phyloP scores from a whole-genome alignment of 2,113 vertebrate genomes.

The Hippocampus mohnikei region DNA sequence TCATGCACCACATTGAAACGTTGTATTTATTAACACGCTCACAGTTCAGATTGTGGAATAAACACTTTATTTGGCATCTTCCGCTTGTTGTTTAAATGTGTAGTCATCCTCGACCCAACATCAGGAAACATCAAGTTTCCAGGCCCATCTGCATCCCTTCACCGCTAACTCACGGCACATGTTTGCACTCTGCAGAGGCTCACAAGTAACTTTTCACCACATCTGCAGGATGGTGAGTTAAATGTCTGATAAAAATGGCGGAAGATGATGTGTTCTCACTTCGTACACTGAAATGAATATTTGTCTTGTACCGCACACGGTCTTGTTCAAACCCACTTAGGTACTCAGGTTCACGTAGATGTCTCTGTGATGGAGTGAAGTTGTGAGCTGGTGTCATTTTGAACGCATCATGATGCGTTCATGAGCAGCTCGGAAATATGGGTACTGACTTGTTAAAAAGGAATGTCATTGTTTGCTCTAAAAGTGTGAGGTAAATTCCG shows the following conservation, averaged over 20 bases:
- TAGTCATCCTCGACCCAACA: constrained; percentile 3
- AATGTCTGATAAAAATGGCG: constrained; percentile 12
- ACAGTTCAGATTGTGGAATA: constrained; percentile 63
- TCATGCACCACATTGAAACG: constrained; percentile 33
- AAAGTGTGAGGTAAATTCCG: too few species aligned
- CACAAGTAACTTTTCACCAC: constrained; percentile 28
- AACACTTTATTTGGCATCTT: constrained; percentile 58
- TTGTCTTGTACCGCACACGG: background rate
- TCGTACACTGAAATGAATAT: background rate
- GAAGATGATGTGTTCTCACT: background rate
- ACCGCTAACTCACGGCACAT: constrained; percentile 36
- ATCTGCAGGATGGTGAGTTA: constrained; percentile 27
- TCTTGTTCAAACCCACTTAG: background rate
- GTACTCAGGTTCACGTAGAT: background rate
- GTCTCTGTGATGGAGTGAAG: too few species aligned
- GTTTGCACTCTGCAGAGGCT: constrained; percentile 24
- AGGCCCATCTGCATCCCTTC: constrained; percentile 19
- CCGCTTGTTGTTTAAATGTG: constrained; percentile 22
- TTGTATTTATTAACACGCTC: constrained; percentile 88
- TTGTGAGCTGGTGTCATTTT: too few species aligned
- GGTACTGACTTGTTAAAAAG: too few species aligned
- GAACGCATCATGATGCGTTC: too few species aligned
- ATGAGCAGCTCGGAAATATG: too few species aligned
- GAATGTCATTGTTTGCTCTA: too few species aligned
- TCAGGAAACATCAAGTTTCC: constrained; percentile 23